These are phyloP conservation scores for Tridacna crocea DNA, from an alignment of 2,888 invertebrate genomes.

Conservation along the genomic window DNA sequence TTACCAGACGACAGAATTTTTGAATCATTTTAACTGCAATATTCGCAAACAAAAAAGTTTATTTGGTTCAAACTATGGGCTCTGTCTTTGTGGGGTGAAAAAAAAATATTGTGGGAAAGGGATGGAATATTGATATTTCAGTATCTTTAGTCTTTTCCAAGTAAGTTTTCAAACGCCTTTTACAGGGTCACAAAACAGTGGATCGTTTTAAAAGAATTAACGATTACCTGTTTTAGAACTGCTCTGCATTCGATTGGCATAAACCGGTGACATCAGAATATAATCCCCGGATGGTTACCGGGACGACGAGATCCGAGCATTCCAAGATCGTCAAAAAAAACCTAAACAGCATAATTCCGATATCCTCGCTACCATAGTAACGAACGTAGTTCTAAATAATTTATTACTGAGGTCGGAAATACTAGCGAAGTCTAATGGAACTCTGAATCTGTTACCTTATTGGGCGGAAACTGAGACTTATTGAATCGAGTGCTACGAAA, in stretches of 20 bases:
- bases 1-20: no score
- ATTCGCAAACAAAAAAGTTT: no score
- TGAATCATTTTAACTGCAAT: no score
- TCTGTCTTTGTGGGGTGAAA: no score
- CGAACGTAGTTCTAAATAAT: slow-evolving; percentile 26
- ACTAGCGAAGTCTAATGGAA: slow-evolving; percentile 13
- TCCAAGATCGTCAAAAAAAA: slow-evolving; percentile 23
- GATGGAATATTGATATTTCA: no score
- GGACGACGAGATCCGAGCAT: slow-evolving; percentile 22
- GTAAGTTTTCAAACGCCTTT: no score
- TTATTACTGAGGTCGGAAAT: slow-evolving; percentile 20
- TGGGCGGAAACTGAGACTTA: slow-evolving; percentile 14
- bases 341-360: slow-evolving; percentile 26
- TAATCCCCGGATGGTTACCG: slow-evolving; percentile 27
- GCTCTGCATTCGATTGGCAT: slow-evolving; percentile 9
- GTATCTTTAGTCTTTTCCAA: no score
- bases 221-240: slow-evolving; percentile 14
- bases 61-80: no score
- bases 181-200: no score
- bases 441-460: slow-evolving; percentile 18
- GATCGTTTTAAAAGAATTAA: not conserved
- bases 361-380: slow-evolving; percentile 26
- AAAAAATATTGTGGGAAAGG: no score
- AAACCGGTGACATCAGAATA: slow-evolving; percentile 23
- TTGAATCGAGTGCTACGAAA: not conserved